Percentiles rank a stretch among this genome's conserved stretches.
Evolutionary conservation across 2,113 vertebrate species (phyloP).

Genomic region (Boulengeromyrus knoepffleri): DNA sequence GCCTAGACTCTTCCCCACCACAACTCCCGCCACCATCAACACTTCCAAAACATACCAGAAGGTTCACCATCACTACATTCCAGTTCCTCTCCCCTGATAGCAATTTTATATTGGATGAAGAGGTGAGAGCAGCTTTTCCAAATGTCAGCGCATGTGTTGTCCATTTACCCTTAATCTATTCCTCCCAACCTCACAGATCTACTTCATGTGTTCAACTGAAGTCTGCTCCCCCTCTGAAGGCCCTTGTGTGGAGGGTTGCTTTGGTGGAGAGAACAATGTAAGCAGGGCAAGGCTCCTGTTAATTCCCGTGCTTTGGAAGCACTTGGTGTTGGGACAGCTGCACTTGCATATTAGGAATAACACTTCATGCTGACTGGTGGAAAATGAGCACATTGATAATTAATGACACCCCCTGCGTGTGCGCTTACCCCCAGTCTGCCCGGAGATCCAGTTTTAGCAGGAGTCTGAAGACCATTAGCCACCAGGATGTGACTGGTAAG

Average conservation of each 20-base stretch:
- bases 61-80: conserved; percentile 63
- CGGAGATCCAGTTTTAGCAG: not conserved
- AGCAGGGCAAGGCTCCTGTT: not conserved
- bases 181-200: conserved; percentile 48
- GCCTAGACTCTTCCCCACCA: conserved; percentile 42
- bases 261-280: conserved; percentile 33
- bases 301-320: not conserved
- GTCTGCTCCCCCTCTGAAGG: conserved; percentile 58
- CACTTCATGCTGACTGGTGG: not conserved
- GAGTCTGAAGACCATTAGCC: not conserved
- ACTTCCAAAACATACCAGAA: conserved; percentile 45
- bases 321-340: not conserved
- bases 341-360: not conserved
- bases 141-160: not conserved
- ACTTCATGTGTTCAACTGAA: conserved; percentile 70
- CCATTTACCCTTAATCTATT: not conserved
- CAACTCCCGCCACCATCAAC: conserved; percentile 20
- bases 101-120: conserved; percentile 40
- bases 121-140: conserved; percentile 41
- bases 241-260: conserved; percentile 63
- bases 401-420: too few relatives aligned
- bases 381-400: not conserved
- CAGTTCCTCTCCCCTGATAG: conserved; percentile 53
- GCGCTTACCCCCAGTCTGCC: not conserved
- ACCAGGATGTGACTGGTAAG: not conserved